Evolutionary conservation across 2,113 vertebrate genomes (phyloP), one percentile per base, ranked within the genome.

Genomic region (Bubo scandiacus): DNA sequence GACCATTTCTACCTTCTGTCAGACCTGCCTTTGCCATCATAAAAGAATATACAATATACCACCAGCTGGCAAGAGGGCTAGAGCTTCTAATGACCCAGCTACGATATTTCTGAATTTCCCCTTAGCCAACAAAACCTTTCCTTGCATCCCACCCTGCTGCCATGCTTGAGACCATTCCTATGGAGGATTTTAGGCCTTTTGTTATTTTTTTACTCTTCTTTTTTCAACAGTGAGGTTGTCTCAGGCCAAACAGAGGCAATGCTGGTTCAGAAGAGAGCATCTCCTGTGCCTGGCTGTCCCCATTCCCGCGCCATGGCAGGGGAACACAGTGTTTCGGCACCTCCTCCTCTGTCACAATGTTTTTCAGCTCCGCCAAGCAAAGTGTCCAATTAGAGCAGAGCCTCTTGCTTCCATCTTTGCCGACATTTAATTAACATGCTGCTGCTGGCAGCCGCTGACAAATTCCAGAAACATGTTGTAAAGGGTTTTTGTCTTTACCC

Each of bases 351-450:
- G 97, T 98, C 98, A 98, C 96, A 98, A 98, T 98, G 98, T 98
- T 98, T 98, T 98, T 97, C 97, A 98, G 97, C 97, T 97, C 95
- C 77, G 95, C 81, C 97, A 97, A 98, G 97, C 97, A 96, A 98
- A 98, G 97, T 97, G 98, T 98, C 98, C 98, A 98, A 98, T 98
- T 98, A 98, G 98, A 98, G 98, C 97, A 74, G 82, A 97, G 97
- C 95, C 97, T 97, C 97, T 97, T 90, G 97, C 98, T 98, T 98
- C 98, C 98, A 98, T 98, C 98, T 98, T 98, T 97, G 97, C 98
- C 95, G 96, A 97, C 97, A 97, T 98, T 98, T 98, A 98, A 98
- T 98, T 98, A 98, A 98, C 97, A 98, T 94, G 98, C 98, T 98
- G 96, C 97, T 97, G 97, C 97, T 98, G 97, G 98, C 98, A 98